Conservation (phyloP, 2,888 invertebrate species). For the Plebejus melissa region DNA sequence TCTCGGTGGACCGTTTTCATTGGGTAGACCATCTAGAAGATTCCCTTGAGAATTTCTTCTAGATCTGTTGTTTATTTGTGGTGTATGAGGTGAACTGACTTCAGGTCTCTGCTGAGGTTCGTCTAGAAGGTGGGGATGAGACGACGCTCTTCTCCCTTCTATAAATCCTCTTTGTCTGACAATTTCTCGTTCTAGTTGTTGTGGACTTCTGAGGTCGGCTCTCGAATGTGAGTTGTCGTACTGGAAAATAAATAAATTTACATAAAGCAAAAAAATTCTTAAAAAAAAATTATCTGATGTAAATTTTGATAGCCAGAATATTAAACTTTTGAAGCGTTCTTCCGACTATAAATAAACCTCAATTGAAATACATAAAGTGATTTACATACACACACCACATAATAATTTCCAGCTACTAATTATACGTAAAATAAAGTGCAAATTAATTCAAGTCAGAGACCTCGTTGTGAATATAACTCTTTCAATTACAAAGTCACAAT, state of each 20-base stretch:
- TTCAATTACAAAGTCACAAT: conserved; percentile 21
- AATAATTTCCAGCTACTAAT: conserved; percentile 17
- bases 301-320: not conserved
- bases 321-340: not conserved
- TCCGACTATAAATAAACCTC: not conserved
- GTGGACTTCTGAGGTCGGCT: conserved; percentile 78
- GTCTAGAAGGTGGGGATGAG: conserved; percentile 83
- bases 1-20: conserved; percentile 51
- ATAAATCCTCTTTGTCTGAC: conserved; percentile 76
- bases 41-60: conserved; percentile 81
- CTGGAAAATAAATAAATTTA: conserved; percentile 47
- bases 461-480: conserved; percentile 19
- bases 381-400: not conserved
- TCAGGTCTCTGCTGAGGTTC: conserved; percentile 64
- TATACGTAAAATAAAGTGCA: conserved; percentile 17
- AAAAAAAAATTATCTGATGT: not conserved
- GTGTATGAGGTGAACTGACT: conserved; percentile 56
- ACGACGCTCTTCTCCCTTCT: conserved; percentile 80
- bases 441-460: conserved; percentile 16
- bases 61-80: conserved; percentile 62
- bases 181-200: conserved; percentile 81
- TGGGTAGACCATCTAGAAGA: conserved; percentile 70
- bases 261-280: not conserved
- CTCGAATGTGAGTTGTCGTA: conserved; percentile 69
- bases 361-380: not conserved